Conservation (phyloP, 2,888 invertebrate species). For the Pemphredon lugubris region DNA sequence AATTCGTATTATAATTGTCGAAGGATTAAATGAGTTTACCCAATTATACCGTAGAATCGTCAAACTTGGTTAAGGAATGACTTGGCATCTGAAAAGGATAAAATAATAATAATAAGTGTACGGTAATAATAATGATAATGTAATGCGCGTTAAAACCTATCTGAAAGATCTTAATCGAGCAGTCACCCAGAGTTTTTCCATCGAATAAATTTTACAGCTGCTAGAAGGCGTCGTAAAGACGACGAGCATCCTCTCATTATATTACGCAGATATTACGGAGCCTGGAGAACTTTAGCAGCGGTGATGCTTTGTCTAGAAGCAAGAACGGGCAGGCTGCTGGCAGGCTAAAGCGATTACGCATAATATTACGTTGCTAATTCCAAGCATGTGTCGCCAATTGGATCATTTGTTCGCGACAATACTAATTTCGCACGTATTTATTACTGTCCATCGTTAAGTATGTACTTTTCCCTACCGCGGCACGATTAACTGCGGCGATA, state of each 20-base stretch:
- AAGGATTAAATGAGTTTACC: too few relatives aligned
- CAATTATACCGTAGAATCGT: too few relatives aligned
- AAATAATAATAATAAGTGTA: too few relatives aligned
- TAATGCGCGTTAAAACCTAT: too few relatives aligned
- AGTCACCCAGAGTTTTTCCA: not conserved
- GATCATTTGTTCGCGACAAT: slow-evolving; percentile 66
- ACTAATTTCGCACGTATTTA: slow-evolving; percentile 63
- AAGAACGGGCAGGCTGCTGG: slow-evolving; percentile 70
- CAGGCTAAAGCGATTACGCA: slow-evolving; percentile 72
- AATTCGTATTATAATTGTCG: too few relatives aligned
- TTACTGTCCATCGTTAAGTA: slow-evolving; percentile 13
- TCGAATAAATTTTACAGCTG: not conserved
- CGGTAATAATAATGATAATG: too few relatives aligned
- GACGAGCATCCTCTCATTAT: too few relatives aligned
- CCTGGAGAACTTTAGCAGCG: slow-evolving; percentile 1
- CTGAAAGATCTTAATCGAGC: too few relatives aligned
- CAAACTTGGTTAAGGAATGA: too few relatives aligned
- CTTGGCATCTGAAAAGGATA: too few relatives aligned
- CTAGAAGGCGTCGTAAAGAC: not conserved
- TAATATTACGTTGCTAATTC: slow-evolving; percentile 74
- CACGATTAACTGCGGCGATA: too few relatives aligned
- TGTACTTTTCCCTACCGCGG: too few relatives aligned
- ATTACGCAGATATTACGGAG: slow-evolving; percentile 10
- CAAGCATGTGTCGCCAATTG: slow-evolving; percentile 73
- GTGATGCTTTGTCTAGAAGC: slow-evolving; percentile 8